phyloP scores from a whole-genome alignment of 2,113 vertebrate species.

The Bothrops jararaca region DNA sequence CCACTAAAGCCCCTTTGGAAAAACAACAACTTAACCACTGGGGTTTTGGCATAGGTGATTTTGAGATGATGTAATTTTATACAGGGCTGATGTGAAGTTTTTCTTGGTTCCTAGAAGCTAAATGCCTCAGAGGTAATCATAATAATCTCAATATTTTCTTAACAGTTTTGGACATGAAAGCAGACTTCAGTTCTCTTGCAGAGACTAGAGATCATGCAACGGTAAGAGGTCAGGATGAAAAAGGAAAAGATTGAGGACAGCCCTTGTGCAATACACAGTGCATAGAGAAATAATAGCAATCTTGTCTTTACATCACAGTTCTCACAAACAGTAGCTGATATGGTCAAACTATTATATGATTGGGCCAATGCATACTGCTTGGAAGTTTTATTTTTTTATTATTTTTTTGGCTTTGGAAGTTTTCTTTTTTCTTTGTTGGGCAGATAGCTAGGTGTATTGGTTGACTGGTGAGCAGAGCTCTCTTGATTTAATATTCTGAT shows the following conservation, averaged over 20 bases:
- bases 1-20: slow-evolving; percentile 37
- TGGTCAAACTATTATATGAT: neutral
- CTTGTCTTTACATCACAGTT: neutral
- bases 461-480: neutral
- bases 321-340: neutral
- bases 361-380: neutral
- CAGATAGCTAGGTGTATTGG: neutral
- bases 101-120: slow-evolving; percentile 59
- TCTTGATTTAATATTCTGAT: neutral
- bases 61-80: slow-evolving; percentile 56
- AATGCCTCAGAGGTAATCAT: slow-evolving; percentile 45
- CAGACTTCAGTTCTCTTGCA: slow-evolving; percentile 26
- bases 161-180: slow-evolving; percentile 40
- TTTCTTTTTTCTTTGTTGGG: neutral
- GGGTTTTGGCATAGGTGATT: slow-evolving; percentile 52
- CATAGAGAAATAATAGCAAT: neutral
- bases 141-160: slow-evolving; percentile 46
- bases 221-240: slow-evolving; percentile 40
- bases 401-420: no score
- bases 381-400: neutral
- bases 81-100: slow-evolving; percentile 56
- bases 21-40: slow-evolving; percentile 41
- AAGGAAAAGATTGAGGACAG: slow-evolving; percentile 6
- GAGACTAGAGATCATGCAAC: neutral
- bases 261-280: slow-evolving; percentile 7